Conservation (phyloP, 2,888 invertebrate genomes). For the Eupelmus urozonus region DNA sequence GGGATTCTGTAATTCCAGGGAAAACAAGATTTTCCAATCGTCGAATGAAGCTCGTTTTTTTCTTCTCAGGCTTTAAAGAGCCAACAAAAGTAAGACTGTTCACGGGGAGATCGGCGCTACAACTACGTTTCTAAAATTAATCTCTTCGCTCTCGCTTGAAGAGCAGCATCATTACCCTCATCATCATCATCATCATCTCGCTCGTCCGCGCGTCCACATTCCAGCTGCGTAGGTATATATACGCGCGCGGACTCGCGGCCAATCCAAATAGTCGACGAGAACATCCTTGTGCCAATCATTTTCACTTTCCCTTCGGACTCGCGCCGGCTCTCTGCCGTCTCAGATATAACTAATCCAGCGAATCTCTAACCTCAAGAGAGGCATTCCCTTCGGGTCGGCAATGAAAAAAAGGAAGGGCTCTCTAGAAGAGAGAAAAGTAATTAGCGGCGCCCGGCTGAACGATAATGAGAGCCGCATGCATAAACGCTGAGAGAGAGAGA, state of each 20-base stretch:
- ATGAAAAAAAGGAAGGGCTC: background rate
- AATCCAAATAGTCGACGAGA: constrained; percentile 29
- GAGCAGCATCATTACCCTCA: background rate
- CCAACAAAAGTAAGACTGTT: too few species aligned
- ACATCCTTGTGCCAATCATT: constrained; percentile 40
- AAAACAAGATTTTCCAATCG: too few species aligned
- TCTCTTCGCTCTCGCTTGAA: too few species aligned
- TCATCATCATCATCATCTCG: background rate
- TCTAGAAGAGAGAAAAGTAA: constrained; percentile 34
- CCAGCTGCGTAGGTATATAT: too few species aligned
- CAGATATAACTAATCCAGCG: constrained; percentile 24
- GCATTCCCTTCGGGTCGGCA: background rate
- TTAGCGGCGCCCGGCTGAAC: constrained; percentile 47
- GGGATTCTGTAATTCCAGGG: too few species aligned
- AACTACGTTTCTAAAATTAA: too few species aligned
- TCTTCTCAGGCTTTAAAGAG: too few species aligned
- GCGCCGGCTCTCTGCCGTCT: too few species aligned
- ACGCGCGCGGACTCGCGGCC: background rate
- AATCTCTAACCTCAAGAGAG: background rate
- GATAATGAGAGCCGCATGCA: constrained; percentile 43
- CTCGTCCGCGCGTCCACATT: background rate
- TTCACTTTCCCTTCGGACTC: constrained; percentile 48
- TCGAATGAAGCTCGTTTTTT: too few species aligned
- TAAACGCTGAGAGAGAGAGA: constrained; percentile 16
- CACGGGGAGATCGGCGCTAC: too few species aligned